A percentile compares a stretch with the other conserved stretches of the same genome.
Conservation (phyloP, 2,888 invertebrate genomes). For the Thalpophila matura region DNA sequence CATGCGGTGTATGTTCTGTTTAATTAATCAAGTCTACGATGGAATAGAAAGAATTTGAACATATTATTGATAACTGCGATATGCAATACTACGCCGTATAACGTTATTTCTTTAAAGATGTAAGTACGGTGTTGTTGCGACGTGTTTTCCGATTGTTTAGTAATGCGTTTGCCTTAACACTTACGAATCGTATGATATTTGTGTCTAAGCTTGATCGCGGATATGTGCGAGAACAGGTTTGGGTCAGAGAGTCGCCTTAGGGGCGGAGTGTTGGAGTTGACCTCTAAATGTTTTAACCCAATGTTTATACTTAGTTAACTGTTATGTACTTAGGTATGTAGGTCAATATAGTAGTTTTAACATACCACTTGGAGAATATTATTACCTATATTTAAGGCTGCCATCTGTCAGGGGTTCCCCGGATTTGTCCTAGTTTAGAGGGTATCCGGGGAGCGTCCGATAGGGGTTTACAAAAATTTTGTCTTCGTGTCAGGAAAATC, state of each 20-base stretch:
- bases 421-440: too few relatives aligned
- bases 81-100: constrained; percentile 44
- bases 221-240: constrained; percentile 79
- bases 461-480: too few relatives aligned
- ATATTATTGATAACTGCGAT: constrained; percentile 3
- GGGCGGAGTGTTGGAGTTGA: too few relatives aligned
- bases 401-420: too few relatives aligned
- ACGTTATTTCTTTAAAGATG: constrained; percentile 15
- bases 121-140: constrained; percentile 14
- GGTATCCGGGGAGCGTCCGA: too few relatives aligned
- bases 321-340: constrained; percentile 60
- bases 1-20: constrained; percentile 29
- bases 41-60: constrained; percentile 7
- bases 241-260: too few relatives aligned
- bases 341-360: constrained; percentile 66
- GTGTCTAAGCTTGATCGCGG: constrained; percentile 73
- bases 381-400: not conserved
- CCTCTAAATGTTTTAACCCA: constrained; percentile 78
- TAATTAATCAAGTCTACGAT: constrained; percentile 25
- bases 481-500: too few relatives aligned
- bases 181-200: constrained; percentile 73
- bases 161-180: constrained; percentile 72
- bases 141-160: constrained; percentile 60
- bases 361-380: constrained; percentile 21
- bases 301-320: constrained; percentile 77